phyloP scores from a whole-genome alignment of 2,888 invertebrate species.

The Baccha elongata region DNA sequence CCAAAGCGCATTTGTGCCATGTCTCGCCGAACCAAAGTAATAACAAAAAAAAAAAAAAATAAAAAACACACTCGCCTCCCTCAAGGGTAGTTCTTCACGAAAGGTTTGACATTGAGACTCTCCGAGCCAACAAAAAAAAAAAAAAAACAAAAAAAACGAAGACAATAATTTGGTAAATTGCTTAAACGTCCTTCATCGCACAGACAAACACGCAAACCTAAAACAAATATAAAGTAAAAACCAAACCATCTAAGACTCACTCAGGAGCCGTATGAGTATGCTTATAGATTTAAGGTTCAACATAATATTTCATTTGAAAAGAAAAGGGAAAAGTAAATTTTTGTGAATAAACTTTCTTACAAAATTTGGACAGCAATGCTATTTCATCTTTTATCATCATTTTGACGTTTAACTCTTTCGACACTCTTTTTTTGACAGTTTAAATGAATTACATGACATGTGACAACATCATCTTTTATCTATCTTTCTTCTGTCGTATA shows the following conservation, averaged over 20 bases:
- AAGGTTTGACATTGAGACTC: slow-evolving; percentile 69
- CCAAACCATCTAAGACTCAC: background rate
- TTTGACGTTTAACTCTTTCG: too few relatives aligned
- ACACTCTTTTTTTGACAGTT: too few relatives aligned
- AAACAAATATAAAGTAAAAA: background rate
- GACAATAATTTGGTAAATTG: slow-evolving; percentile 64
- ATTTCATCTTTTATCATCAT: too few relatives aligned
- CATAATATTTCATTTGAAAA: too few relatives aligned
- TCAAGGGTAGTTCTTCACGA: slow-evolving; percentile 48
- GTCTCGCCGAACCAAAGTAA: slow-evolving; percentile 22
- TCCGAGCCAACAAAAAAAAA: slow-evolving; percentile 28
- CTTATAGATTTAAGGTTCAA: too few relatives aligned
- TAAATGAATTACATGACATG: too few relatives aligned
- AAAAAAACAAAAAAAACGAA: slow-evolving; percentile 29
- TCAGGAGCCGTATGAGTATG: background rate
- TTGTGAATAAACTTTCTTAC: too few relatives aligned
- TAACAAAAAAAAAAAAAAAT: background rate
- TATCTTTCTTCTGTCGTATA: background rate
- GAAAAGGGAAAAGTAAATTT: too few relatives aligned
- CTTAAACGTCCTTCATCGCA: slow-evolving; percentile 67
- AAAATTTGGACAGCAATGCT: too few relatives aligned
- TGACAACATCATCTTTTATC: too few relatives aligned
- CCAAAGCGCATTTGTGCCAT: slow-evolving; percentile 39
- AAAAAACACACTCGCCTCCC: slow-evolving; percentile 23
- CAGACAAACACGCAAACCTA: slow-evolving; percentile 59